A percentile compares a stretch with the other conserved stretches of the same genome.
Conservation (phyloP, 2,888 invertebrate genomes). For the Temnothorax ravouxi region DNA sequence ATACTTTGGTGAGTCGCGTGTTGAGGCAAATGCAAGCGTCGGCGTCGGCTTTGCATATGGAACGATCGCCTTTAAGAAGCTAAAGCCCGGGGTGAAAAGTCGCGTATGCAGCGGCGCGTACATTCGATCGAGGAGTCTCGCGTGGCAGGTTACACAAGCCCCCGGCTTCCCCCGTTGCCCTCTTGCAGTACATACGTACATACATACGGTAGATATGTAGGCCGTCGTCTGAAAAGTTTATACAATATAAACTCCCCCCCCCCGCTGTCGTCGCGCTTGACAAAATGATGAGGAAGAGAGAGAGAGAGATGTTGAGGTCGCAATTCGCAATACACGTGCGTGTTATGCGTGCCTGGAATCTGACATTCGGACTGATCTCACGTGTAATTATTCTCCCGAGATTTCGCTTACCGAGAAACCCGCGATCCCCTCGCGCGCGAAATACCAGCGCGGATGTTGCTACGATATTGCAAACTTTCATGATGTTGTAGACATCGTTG, state of each 20-base stretch:
- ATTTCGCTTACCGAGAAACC: constrained; percentile 29
- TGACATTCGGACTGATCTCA: constrained; percentile 49
- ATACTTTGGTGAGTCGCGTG: constrained; percentile 37
- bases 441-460: constrained; percentile 38
- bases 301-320: not conserved
- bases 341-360: constrained; percentile 19
- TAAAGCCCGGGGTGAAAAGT: constrained; percentile 61
- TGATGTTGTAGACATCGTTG: constrained; percentile 38
- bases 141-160: constrained; percentile 53
- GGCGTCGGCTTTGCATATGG: constrained; percentile 27
- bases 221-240: constrained; percentile 79
- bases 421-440: constrained; percentile 12
- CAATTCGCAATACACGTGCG: constrained; percentile 17
- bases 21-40: constrained; percentile 21
- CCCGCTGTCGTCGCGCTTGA: constrained; percentile 47
- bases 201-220: constrained; percentile 72
- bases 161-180: constrained; percentile 41
- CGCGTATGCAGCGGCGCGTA: constrained; percentile 52
- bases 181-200: constrained; percentile 56
- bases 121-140: constrained; percentile 53
- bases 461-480: constrained; percentile 45
- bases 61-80: constrained; percentile 61
- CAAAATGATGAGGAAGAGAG: constrained; percentile 47
- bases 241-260: constrained; percentile 68
- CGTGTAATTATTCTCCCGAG: constrained; percentile 59